These are phyloP conservation scores for Novumbra hubbsi DNA, from an alignment of 2,797 vertebrate species.

Conservation along the genomic window DNA sequence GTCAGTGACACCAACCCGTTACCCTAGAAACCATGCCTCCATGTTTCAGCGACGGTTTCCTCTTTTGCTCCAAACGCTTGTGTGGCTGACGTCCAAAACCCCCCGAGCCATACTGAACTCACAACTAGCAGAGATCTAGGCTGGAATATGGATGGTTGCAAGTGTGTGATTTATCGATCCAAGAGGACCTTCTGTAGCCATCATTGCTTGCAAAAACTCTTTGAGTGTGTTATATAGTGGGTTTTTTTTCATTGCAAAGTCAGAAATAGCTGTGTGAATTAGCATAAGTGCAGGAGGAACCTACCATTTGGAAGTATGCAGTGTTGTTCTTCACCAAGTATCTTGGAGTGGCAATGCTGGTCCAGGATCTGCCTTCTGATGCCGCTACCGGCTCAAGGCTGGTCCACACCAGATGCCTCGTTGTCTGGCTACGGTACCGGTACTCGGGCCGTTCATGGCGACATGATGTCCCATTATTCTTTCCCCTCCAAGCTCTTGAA, in stretches of 20 bases:
- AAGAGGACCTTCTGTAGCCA: conserved; percentile 50
- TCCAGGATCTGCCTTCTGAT: neutral
- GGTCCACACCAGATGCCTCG: neutral
- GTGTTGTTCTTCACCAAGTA: neutral
- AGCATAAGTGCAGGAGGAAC: conserved; percentile 31
- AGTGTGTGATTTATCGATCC: conserved; percentile 51
- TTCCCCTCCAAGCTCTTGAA: neutral
- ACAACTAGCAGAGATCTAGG: conserved; percentile 40
- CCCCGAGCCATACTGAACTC: conserved; percentile 18
- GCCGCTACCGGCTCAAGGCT: too few relatives aligned
- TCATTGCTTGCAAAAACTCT: conserved; percentile 51
- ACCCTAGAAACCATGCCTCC: conserved; percentile 33
- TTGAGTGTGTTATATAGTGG: neutral
- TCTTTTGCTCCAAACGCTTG: conserved; percentile 20
- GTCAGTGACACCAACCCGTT: conserved; percentile 25
- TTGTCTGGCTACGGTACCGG: neutral
- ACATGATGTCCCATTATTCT: neutral
- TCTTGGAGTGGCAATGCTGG: neutral
- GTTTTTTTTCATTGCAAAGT: conserved; percentile 43
- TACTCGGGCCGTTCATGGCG: neutral
- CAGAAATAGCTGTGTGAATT: conserved; percentile 20
- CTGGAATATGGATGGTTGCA: conserved; percentile 34
- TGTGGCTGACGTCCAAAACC: conserved; percentile 24
- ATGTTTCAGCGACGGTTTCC: conserved; percentile 20
- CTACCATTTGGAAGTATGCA: neutral